phyloP scores from a whole-genome alignment of 1,140 invertebrate genomes.

The Drosophila quadrilineata region DNA sequence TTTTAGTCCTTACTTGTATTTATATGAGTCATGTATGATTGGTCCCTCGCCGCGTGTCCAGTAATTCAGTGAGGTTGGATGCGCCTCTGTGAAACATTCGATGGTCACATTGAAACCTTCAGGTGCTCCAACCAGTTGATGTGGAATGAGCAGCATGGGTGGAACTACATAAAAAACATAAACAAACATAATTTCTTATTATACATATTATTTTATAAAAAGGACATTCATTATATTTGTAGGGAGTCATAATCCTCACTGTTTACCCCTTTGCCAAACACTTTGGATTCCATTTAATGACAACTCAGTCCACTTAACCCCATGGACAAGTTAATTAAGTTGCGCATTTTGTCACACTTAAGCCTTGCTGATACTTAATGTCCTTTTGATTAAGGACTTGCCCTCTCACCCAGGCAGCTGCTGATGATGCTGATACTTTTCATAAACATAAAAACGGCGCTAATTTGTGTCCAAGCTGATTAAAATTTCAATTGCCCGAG shows the following conservation, averaged over 20 bases:
- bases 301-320: constrained; percentile 35
- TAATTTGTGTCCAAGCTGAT: constrained; percentile 69
- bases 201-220: neutral
- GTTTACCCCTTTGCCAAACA: constrained; percentile 6
- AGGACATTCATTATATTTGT: too few relatives aligned
- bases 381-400: constrained; percentile 47
- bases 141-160: constrained; percentile 79
- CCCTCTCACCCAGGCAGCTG: too few relatives aligned
- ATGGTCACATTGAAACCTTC: constrained; percentile 90
- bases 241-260: too few relatives aligned
- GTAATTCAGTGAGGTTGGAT: constrained; percentile 94
- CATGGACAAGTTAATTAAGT: constrained; percentile 63
- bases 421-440: constrained; percentile 24
- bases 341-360: constrained; percentile 64
- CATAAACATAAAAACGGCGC: constrained; percentile 48
- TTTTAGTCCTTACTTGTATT: constrained; percentile 85
- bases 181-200: neutral
- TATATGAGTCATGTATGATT: constrained; percentile 93
- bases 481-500: constrained; percentile 65
- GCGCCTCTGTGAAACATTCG: constrained; percentile 94
- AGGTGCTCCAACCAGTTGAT: constrained; percentile 88
- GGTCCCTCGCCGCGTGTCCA: constrained; percentile 93
- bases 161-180: constrained; percentile 53
- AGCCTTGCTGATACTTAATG: constrained; percentile 41
- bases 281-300: constrained; percentile 9